phyloP scores from a whole-genome alignment of 92 coral and sea anemone species.

The Zoanthus solanderi region DNA sequence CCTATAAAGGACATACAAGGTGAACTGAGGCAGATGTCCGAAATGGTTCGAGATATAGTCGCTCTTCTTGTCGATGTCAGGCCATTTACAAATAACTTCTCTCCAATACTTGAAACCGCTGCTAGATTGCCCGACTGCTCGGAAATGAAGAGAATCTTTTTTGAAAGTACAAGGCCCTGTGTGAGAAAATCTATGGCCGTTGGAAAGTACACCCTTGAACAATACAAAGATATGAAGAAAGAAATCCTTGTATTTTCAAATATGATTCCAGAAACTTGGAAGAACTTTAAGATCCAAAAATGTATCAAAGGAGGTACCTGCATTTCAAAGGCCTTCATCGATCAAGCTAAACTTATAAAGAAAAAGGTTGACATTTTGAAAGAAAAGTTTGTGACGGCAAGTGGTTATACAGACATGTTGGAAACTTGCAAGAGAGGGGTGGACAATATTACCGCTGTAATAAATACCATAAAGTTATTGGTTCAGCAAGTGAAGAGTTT shows the following conservation, averaged over 20 bases:
- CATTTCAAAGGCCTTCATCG: slow-evolving; percentile 85
- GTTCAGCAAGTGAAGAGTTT: slow-evolving; percentile 79
- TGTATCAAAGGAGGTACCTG: slow-evolving; percentile 90
- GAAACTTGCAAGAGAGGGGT: slow-evolving; percentile 85
- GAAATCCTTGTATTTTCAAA: slow-evolving; percentile 75
- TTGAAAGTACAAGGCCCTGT: slow-evolving; percentile 81
- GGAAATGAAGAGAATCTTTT: slow-evolving; percentile 68
- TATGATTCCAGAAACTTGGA: slow-evolving; percentile 96
- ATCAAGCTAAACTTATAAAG: slow-evolving; percentile 86
- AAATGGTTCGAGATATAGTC: slow-evolving; percentile 76
- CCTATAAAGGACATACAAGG: slow-evolving; percentile 76
- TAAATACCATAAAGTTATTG: slow-evolving; percentile 79
- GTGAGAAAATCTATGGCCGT: slow-evolving; percentile 76
- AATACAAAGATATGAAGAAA: slow-evolving; percentile 89
- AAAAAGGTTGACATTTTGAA: slow-evolving; percentile 75
- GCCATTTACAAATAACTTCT: slow-evolving; percentile 85
- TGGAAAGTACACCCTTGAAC: slow-evolving; percentile 80
- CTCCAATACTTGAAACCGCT: slow-evolving; percentile 80
- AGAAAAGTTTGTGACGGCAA: slow-evolving; percentile 67
- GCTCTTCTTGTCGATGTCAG: slow-evolving; percentile 75
- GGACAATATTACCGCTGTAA: slow-evolving; percentile 84
- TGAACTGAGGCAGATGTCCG: slow-evolving; percentile 74
- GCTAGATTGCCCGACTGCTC: slow-evolving; percentile 88
- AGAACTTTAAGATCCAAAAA: slow-evolving; percentile 80
- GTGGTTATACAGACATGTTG: slow-evolving; percentile 91